Evolutionary conservation across 2,888 invertebrate species (phyloP), one percentile per base, ranked within the genome.

Genomic region (Nycteola revayana): DNA sequence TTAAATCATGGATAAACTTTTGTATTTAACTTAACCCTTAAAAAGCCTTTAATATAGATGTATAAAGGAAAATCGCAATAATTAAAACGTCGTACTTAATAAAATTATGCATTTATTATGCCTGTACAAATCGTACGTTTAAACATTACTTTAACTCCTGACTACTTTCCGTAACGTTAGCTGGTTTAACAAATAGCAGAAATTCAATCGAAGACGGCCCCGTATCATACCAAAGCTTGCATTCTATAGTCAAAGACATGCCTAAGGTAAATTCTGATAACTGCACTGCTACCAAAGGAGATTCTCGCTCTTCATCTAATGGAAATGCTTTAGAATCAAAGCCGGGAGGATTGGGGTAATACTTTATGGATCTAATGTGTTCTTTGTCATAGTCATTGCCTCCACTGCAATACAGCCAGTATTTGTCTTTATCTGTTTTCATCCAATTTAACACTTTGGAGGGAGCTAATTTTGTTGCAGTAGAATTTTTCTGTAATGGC

Each of bases 331-430:
- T 42, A 0, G 82, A 69, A 25, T 83, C 80, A 32, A 78, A 66
- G 3, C 86, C 87, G 1, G 87, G 87, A 0, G 87, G 87, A 37
- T 86, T 48, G 0, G 87, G 87, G 37, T 67, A 76, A 36, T 88
- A 88, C 9, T 53, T 66, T 39, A 88, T 73, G 4, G 21, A 66
- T 0, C 79, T 77, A 30, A 86, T 61, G 42, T 87, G 86, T 31
- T 86, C 83, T 14, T 67, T 73, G 49, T 86, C 88, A 46, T 81
- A 79, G 0, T 74, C 49, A 49, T 82, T 66, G 14, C 56, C 67
- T 0, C 87, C 87, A 1, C 48, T 50, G 42, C 87, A 88, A 31
- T 74, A 62, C 7, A 87, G 31, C 81, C 86, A 85, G 1, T 82
- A 49, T 8, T 64, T 66, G 5, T 63, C 60, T n/a, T 54, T 60